Base-by-base conservation (phyloP, 2,113 vertebrate species). In the Osmerus mordax region DNA sequence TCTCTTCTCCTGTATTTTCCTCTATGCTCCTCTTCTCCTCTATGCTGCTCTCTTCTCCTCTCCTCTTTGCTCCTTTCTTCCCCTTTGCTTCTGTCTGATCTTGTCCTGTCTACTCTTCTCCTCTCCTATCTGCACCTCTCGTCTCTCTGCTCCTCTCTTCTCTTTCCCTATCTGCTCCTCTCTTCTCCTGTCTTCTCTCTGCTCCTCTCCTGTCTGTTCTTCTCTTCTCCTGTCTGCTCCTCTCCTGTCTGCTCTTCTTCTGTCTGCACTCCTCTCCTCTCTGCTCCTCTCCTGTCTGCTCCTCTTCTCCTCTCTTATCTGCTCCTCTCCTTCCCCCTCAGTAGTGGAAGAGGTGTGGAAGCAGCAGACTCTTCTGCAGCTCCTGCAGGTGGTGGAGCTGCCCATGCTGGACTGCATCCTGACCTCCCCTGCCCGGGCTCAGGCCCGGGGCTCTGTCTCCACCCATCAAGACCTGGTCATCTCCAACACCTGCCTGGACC, bases 401-500 rank as follows among this genome's bases (percentile, higher is more conserved):
- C 91, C 93, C 0, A 58, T 96, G 84, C 83, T 96, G 78, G 94
- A 96, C 85, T 85, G 86, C 76, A 87, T 95, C 75, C 89, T 96
- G 81, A 72, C 84, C 5, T 90, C 93, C 76, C 92, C 93, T 52
- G 60, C 80, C 72, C 92, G 86, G 56, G 78, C 87, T 36, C 77
- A 55, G 29, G 16, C 89, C 53, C 72, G 78, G 70, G 78, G 77
- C 60, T 73, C 79, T 70, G 74, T 76, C 78, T 78, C 71, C 62
- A 86, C 83, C 86, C 85, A 87, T 6, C 87, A 92, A n/a, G 91
- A 95, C 83, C 78, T 96, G 65, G 84, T 96, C 82, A 93, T 95
- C 67, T 89, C 94, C 69, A 96, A 97, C 83, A 94, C 89, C 19
- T 95, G 89, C 65, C 86, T 95, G 81, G 95, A 96, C 55, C 90